Conservation (phyloP, 2,888 invertebrate species). For the Lasioglossum malachurum region DNA sequence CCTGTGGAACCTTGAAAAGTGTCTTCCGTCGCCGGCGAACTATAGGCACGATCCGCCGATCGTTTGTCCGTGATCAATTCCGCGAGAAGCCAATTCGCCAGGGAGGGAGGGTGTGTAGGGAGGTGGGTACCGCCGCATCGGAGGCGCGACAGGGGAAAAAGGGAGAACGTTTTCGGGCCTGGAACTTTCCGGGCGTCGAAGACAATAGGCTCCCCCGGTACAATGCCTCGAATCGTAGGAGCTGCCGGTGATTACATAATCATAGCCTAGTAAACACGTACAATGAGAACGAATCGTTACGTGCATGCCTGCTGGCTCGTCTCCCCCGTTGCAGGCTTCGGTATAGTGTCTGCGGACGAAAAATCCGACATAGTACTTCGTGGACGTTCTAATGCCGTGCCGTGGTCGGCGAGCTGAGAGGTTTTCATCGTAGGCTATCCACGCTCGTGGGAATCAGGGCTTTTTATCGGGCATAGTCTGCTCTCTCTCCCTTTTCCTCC, state of each 20-base stretch:
- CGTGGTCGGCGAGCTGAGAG: constrained; percentile 71
- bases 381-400: constrained; percentile 67
- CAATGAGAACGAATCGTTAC: constrained; percentile 52
- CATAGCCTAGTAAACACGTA: constrained; percentile 59
- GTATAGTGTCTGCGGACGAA: constrained; percentile 60
- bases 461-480: constrained; percentile 74
- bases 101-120: neutral
- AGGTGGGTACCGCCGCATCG: neutral
- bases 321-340: constrained; percentile 4
- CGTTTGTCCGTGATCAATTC: constrained; percentile 11
- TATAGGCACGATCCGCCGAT: neutral
- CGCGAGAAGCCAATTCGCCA: constrained; percentile 1
- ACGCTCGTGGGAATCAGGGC: constrained; percentile 77
- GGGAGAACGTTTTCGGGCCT: constrained; percentile 27
- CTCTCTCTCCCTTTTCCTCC: constrained; percentile 25
- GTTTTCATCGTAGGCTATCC: constrained; percentile 73
- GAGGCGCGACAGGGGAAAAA: constrained; percentile 26
- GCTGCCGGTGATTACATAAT: constrained; percentile 59
- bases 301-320: constrained; percentile 45
- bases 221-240: constrained; percentile 51
- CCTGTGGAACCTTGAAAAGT: neutral
- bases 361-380: constrained; percentile 66
- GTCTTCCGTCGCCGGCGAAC: neutral
- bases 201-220: constrained; percentile 36
- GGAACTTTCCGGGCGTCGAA: constrained; percentile 27